Base-by-base conservation (phyloP, 2,113 vertebrate genomes). In the Aegotheles bennettii region DNA sequence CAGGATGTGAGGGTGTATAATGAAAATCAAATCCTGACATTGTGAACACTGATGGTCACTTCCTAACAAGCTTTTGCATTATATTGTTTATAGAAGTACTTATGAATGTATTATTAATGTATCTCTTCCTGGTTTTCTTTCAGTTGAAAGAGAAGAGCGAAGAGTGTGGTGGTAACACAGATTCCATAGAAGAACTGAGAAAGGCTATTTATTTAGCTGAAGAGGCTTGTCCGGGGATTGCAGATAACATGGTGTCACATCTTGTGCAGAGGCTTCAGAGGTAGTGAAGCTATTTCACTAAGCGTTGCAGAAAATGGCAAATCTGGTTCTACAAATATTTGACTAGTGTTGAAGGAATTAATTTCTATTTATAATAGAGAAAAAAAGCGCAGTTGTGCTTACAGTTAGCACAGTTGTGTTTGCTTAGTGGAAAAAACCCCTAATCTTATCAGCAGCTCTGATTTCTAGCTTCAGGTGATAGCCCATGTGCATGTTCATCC, bases 191-290 rank as follows among this genome's bases (percentile, higher is more conserved):
- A 77, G 98, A 99, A 87, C 97, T 99, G 83, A 98, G 97, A 29
- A 98, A 98, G 69, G 98, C 99, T 85, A 98, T 99, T 97, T 98
- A 98, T 96, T 97, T 98, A 96, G 99, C 99, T 6, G 99, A 99
- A 90, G 98, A 99, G 95, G 97, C 97, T 6, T 99, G 99, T 94
- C 99, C 99, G 0, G 99, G 99, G 38, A 99, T 99, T 94, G 98
- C 98, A 7, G 99, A 99, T 96, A 98, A 98, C 26, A 98, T 99
- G 98, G 99, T 99, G 86, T 98, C 98, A 24, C 98, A 99, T 83
- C 98, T 99, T 3, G 97, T 99, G 83, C 98, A 99, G 97, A 98
- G 99, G 97, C 98, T 99, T 95, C 98, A 99, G 98, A 99, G 99
- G 99, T 99, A 97, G 97, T 24, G 13, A 77, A 76, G 50, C 26